Evolutionary conservation across 2,888 invertebrate species (phyloP).

Genomic region (Cosmorhoe ocellata): DNA sequence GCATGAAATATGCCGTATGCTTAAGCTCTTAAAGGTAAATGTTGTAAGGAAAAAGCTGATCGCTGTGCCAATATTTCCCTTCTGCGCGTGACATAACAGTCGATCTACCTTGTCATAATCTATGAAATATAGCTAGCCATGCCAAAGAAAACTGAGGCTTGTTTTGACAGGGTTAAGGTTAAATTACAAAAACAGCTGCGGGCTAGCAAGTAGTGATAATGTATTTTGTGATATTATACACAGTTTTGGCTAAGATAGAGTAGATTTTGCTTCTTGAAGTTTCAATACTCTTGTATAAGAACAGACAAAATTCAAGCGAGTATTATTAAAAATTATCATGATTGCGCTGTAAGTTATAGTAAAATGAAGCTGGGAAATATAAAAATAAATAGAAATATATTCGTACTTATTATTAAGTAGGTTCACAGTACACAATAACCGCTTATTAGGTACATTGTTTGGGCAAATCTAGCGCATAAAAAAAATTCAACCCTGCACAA

Average conservation of each 20-base stretch:
- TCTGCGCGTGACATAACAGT: slow-evolving; percentile 19
- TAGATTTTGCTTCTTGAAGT: not conserved
- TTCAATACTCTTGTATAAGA: no score
- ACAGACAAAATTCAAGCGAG: no score
- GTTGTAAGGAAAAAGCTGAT: slow-evolving; percentile 7
- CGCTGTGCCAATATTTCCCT: slow-evolving; percentile 7
- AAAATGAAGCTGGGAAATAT: no score
- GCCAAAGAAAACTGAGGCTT: not conserved
- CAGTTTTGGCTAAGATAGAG: not conserved
- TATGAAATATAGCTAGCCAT: slow-evolving; percentile 7
- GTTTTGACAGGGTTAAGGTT: not conserved
- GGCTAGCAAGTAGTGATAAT: not conserved
- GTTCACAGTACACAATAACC: no score
- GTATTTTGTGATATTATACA: slow-evolving; percentile 5
- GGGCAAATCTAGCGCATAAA: no score
- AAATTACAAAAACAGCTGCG: not conserved
- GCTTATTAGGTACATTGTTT: no score
- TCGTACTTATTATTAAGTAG: no score
- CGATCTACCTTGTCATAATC: slow-evolving; percentile 19
- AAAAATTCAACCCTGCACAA: no score
- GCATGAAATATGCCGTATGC: no score
- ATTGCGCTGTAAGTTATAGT: no score
- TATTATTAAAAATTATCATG: no score
- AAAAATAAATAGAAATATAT: no score
- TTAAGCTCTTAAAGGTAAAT: not conserved